Percentiles rank a stretch among this genome's conserved stretches.
phyloP scores from a whole-genome alignment of 2,888 invertebrate species.

The Zootermopsis nevadensis region DNA sequence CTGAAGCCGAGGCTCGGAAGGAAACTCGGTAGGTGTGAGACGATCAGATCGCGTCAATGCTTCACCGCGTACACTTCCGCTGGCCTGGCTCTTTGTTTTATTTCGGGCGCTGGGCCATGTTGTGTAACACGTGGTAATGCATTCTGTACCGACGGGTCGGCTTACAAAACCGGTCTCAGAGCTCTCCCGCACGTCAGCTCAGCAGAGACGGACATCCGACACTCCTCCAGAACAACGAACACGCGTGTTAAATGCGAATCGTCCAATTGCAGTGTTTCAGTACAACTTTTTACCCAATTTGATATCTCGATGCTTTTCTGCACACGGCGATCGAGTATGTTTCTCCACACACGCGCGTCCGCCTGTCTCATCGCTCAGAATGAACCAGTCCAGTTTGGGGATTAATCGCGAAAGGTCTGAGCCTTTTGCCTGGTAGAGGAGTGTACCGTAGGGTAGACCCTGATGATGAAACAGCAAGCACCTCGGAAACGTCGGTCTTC shows the following conservation, averaged over 20 bases:
- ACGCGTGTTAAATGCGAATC: background rate
- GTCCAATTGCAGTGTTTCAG: background rate
- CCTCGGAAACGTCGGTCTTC: too few species aligned
- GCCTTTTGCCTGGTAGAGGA: too few species aligned
- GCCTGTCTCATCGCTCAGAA: too few species aligned
- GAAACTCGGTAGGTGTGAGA: constrained; percentile 45
- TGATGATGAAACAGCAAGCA: too few species aligned
- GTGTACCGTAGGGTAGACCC: too few species aligned
- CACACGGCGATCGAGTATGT: too few species aligned
- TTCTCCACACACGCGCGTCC: too few species aligned
- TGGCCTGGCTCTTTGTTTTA: background rate
- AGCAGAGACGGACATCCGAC: background rate
- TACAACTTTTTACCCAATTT: too few species aligned
- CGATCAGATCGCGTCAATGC: constrained; percentile 42
- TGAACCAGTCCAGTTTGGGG: too few species aligned
- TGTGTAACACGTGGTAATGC: constrained; percentile 28
- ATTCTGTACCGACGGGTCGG: background rate
- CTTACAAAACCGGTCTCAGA: constrained; percentile 17
- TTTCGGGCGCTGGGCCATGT: background rate
- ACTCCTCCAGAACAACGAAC: too few species aligned
- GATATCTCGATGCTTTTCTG: too few species aligned
- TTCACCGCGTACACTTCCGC: constrained; percentile 24
- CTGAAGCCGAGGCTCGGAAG: constrained; percentile 31
- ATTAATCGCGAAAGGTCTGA: too few species aligned
- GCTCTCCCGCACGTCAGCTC: background rate